Evolutionary conservation across 30 jellyfish, hydroid and myxozoan species (phyloP).

Genomic region (Calvadosia cruxmelitensis): DNA sequence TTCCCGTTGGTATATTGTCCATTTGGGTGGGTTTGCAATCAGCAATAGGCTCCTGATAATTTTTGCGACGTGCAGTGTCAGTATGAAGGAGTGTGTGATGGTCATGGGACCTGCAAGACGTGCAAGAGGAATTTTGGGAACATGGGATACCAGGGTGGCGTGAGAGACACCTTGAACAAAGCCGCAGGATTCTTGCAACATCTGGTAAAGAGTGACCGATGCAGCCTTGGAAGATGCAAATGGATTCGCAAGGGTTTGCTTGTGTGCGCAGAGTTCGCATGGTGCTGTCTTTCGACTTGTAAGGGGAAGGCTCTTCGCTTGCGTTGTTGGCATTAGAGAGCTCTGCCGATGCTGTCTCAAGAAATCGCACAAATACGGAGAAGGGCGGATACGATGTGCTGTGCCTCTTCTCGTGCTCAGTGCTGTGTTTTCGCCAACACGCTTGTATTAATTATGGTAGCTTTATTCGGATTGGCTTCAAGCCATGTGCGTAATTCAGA

Average conservation of each 20-base stretch:
- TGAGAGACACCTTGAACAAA: too few species aligned
- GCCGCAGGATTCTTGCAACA: too few species aligned
- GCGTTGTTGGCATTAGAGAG: neutral
- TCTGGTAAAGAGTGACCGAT: too few species aligned
- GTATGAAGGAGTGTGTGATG: neutral
- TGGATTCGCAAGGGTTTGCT: neutral
- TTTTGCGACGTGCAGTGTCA: too few species aligned
- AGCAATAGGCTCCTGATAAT: too few species aligned
- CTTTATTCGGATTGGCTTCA: neutral
- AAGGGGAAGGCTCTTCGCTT: too few species aligned
- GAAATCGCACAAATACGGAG: neutral
- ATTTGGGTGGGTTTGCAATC: too few species aligned
- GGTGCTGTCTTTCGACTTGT: too few species aligned
- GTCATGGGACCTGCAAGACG: neutral
- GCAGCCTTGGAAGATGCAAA: neutral
- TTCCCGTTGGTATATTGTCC: too few species aligned
- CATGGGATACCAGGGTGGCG: too few species aligned
- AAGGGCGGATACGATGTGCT: neutral
- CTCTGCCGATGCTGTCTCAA: neutral
- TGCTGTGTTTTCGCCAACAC: neutral
- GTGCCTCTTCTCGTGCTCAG: neutral
- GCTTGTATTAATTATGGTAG: neutral
- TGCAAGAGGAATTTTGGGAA: too few species aligned
- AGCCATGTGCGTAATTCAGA: neutral
- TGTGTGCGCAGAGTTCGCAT: neutral